A percentile compares a stretch with the other conserved stretches of the same genome.
Evolutionary conservation across 2,888 invertebrate genomes (phyloP).

Genomic region (Girardia tigrina): DNA sequence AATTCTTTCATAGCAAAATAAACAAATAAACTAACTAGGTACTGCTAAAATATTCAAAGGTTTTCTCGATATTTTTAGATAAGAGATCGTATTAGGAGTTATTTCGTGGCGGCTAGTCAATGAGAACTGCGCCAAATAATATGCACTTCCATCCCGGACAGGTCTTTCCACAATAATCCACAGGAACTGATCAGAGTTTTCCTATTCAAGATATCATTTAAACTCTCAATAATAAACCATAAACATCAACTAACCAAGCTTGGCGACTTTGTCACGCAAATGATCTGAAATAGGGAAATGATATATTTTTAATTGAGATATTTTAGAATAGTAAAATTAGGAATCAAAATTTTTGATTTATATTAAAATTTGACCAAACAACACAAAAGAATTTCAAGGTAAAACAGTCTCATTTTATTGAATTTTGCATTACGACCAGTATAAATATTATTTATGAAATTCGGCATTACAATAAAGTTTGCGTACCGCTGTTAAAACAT

Average conservation of each 20-base stretch:
- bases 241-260: conserved; percentile 4
- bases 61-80: neutral
- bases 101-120: conserved; percentile 15
- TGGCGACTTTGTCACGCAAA: neutral
- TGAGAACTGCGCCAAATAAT: conserved; percentile 4
- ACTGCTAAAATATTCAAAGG: conserved; percentile 15
- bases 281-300: neutral
- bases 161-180: conserved; percentile 6
- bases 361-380: no score
- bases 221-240: neutral
- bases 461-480: no score
- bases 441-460: no score
- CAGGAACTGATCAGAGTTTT: neutral
- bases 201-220: neutral
- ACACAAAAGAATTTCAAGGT: no score
- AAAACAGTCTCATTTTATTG: no score
- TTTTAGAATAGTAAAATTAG: no score
- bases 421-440: no score
- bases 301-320: no score
- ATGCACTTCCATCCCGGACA: neutral
- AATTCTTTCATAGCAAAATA: no score
- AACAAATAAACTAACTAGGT: neutral
- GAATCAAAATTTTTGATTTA: no score
- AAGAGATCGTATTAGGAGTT: neutral
- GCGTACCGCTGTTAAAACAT: no score